Conservation (phyloP, 2,888 invertebrate species). For the Artemia sinica region DNA sequence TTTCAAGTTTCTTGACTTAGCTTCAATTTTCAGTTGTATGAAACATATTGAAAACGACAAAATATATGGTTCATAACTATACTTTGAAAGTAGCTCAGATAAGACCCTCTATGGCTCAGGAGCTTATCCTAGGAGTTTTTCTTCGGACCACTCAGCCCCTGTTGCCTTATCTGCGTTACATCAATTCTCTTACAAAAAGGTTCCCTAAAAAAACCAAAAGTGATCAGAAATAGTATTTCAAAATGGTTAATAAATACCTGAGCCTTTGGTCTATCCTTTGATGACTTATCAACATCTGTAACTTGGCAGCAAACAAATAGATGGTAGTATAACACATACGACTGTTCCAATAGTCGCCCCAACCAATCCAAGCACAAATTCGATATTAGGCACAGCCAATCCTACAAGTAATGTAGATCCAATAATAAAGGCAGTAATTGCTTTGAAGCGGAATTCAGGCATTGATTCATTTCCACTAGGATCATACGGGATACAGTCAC, state of each 20-base stretch:
- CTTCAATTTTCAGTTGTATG: no score
- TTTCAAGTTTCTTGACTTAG: no score
- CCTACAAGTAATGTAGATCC: slow-evolving; percentile 55
- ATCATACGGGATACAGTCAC: background rate
- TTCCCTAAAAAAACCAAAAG: no score
- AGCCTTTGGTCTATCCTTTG: background rate
- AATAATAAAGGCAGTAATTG: slow-evolving; percentile 63
- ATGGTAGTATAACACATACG: slow-evolving; percentile 81
- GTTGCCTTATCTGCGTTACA: no score
- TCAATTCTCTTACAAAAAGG: no score
- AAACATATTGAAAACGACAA: no score
- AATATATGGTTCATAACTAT: no score
- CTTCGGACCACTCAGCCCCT: no score
- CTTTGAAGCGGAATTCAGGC: slow-evolving; percentile 62
- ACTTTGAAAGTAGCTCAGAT: no score
- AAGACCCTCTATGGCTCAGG: no score
- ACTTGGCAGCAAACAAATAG: slow-evolving; percentile 69
- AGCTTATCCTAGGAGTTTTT: no score
- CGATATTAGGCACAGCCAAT: slow-evolving; percentile 76
- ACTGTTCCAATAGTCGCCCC: slow-evolving; percentile 89
- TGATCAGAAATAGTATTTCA: no score
- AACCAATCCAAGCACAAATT: slow-evolving; percentile 77
- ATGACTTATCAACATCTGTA: slow-evolving; percentile 37
- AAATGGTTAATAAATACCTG: background rate
- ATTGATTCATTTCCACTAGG: slow-evolving; percentile 36